Evolutionary conservation across 2,113 vertebrate species (phyloP).

Genomic region (Peromyscus leucopus): DNA sequence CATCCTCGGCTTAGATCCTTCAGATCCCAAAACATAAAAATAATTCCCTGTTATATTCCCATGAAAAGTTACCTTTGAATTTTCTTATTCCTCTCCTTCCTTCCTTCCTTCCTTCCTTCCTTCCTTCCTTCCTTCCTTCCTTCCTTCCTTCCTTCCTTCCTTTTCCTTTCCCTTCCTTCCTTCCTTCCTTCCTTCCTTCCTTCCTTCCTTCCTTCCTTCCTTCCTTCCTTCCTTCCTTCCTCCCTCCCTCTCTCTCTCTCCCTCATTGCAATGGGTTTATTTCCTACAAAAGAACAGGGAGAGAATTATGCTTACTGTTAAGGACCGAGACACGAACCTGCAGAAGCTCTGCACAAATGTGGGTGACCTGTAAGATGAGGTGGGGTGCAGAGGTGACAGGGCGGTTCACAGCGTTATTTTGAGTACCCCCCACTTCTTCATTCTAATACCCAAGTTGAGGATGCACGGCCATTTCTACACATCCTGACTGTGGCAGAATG

Average conservation of each 20-base stretch:
- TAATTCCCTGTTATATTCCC: not conserved
- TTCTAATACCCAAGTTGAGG: not conserved
- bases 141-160: too few species aligned
- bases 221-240: too few species aligned
- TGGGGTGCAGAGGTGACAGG: not conserved
- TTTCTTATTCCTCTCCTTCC: not conserved
- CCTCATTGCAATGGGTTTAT: not conserved
- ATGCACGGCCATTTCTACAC: not conserved
- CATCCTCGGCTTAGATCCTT: not conserved
- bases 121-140: too few species aligned
- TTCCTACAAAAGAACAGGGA: conserved; percentile 55
- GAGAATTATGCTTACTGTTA: conserved; percentile 84
- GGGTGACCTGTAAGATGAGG: not conserved
- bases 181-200: too few species aligned
- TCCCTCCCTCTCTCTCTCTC: rapidly evolving
- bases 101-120: too few species aligned
- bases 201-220: too few species aligned
- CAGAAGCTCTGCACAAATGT: not conserved
- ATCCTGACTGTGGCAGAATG: not conserved
- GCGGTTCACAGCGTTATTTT: not conserved
- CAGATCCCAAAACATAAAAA: not conserved
- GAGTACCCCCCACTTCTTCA: not conserved
- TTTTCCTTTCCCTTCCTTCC: too few species aligned
- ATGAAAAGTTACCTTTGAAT: not conserved
- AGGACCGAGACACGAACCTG: conserved; percentile 43